These are phyloP conservation scores for Zootoca vivipara DNA, from an alignment of 2,113 vertebrate genomes.

Conservation along the genomic window DNA sequence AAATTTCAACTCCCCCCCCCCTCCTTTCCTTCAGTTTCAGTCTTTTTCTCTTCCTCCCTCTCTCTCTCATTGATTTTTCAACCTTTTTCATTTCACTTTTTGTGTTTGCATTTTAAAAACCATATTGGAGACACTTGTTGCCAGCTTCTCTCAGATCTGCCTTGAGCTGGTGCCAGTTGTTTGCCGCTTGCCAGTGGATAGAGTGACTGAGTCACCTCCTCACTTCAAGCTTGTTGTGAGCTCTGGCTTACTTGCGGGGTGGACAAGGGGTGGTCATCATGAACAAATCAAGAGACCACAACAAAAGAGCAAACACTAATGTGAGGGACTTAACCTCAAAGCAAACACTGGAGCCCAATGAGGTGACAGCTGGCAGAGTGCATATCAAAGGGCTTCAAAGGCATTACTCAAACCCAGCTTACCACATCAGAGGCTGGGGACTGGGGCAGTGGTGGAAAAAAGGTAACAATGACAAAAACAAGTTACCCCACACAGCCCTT, in stretches of 20 bases:
- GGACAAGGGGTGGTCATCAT: constrained; percentile 75
- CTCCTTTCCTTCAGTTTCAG: constrained; percentile 52
- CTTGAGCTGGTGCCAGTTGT: constrained; percentile 74
- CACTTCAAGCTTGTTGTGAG: constrained; percentile 63
- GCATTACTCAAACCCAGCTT: constrained; percentile 45
- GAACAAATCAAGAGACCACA: constrained; percentile 81
- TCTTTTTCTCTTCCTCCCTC: constrained; percentile 14
- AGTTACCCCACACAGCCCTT: constrained; percentile 15
- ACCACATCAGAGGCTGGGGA: constrained; percentile 55
- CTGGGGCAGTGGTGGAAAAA: constrained; percentile 12
- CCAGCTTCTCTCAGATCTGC: constrained; percentile 71
- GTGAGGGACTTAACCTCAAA: constrained; percentile 68
- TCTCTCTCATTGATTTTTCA: constrained; percentile 45
- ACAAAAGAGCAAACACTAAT: constrained; percentile 72
- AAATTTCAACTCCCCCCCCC: constrained; percentile 42
- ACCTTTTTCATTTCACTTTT: constrained; percentile 68
- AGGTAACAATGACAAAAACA: constrained; percentile 45
- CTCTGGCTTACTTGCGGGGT: constrained; percentile 68
- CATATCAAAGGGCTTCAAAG: constrained; percentile 51
- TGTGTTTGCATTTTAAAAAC: constrained; percentile 72
- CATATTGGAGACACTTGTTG: constrained; percentile 82
- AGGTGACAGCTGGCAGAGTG: constrained; percentile 68
- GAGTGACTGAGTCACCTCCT: constrained; percentile 76
- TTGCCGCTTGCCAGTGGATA: constrained; percentile 69
- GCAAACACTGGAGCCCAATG: constrained; percentile 64